phyloP scores from a whole-genome alignment of 2,888 invertebrate species.

The Trichopria drosophilae region DNA sequence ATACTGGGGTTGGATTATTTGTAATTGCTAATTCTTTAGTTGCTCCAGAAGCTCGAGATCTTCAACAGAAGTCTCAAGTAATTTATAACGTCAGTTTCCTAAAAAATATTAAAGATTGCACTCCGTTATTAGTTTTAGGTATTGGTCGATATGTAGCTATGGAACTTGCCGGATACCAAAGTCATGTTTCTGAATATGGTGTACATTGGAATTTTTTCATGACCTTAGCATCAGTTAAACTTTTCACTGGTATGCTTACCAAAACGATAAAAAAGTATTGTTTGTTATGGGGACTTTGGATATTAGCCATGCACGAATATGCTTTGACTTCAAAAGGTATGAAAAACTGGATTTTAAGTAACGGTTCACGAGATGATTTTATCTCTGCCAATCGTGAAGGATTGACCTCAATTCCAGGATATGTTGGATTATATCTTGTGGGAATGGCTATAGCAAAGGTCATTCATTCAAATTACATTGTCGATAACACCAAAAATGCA shows the following conservation, averaged over 20 bases:
- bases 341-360: constrained; percentile 72
- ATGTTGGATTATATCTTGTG: constrained; percentile 79
- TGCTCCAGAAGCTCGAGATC: constrained; percentile 62
- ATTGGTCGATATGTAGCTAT: constrained; percentile 65
- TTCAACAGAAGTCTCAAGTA: constrained; percentile 18
- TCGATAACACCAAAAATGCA: constrained; percentile 34
- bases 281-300: constrained; percentile 62
- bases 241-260: constrained; percentile 69
- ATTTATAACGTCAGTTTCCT: constrained; percentile 30
- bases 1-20: constrained; percentile 90
- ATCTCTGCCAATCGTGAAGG: constrained; percentile 91
- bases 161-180: constrained; percentile 76
- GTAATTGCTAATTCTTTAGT: constrained; percentile 80
- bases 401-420: constrained; percentile 81
- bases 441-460: constrained; percentile 68
- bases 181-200: constrained; percentile 92
- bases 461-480: constrained; percentile 51
- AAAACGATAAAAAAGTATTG: constrained; percentile 61
- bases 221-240: constrained; percentile 82
- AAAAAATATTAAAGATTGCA: constrained; percentile 53
- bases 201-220: constrained; percentile 98
- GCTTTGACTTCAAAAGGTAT: constrained; percentile 65
- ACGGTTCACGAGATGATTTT: constrained; percentile 63
- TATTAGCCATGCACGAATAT: constrained; percentile 69
- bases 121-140: constrained; percentile 66